Base-by-base conservation (phyloP, 2,888 invertebrate genomes). In the Lepeophtheirus nordmannii region DNA sequence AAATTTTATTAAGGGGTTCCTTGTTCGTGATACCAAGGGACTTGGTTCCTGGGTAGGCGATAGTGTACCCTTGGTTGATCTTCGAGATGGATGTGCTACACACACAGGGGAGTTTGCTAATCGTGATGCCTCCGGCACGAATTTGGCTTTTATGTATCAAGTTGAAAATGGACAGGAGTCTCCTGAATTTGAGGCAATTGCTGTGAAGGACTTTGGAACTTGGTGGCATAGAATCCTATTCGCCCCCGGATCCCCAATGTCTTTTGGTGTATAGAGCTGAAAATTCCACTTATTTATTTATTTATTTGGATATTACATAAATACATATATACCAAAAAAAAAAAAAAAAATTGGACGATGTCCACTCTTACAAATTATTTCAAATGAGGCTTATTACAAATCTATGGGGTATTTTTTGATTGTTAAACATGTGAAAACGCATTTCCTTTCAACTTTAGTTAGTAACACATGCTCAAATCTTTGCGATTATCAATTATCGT, bases 141-240 rank as follows among this genome's bases (percentile, higher is more conserved):
- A 46, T 17, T 46, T 46, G 53, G 53, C 53, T 17, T 46, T 46
- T 17, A 46, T 46, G 53, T 46, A 46, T 46, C 53, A 46, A 17
- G 53, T 17, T 8, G 17, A 46, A n/a, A 17, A 46, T 14, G 17
- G 5, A n/a, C 1, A 46, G 2, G 17, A 46, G 2, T 2, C 8
- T n/a, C 53, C 53, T 14, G 53, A 46, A 17, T 46, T 46, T 46
- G 53, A 46, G 53, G 30, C 30, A 5, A 30, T 30, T 30, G 30
- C 30, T 30, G 30, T 30, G 2, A 30, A 30, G 30, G 53, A 46
- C 53, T 46, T 46, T 46, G 53, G 53, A 14, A 46, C 53, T 17
- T 46, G 30, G 53, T 46, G 53, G 53, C 53, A 46, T 46, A 14
- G 53, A 17, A 46, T 46, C 5, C 8, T 46, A 5, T 46, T 46